Evolutionary conservation across 2,888 invertebrate genomes (phyloP), one percentile per base, ranked within the genome.

Genomic region (Hartigia nigra): DNA sequence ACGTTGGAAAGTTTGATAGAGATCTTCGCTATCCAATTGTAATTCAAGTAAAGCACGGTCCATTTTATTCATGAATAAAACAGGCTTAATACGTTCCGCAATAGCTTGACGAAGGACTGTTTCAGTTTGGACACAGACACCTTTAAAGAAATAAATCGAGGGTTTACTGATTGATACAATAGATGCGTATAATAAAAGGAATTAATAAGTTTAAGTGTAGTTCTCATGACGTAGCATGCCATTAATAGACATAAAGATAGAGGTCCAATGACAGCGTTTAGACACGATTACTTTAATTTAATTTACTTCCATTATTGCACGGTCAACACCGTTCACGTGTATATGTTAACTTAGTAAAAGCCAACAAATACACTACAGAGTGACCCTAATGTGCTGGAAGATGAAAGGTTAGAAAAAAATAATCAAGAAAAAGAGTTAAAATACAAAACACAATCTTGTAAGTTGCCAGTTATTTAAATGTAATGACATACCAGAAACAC

Each of bases 21-120:
- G 94, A 91, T 98, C 98, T 93, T 99, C 99, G 84, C 97, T 95
- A 82, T 98, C 99, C 88, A 99, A 93, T 92, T 99, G 99, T 91
- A 99, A 93, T 93, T 99, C 99, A 70, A 99, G 94, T 81, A 99
- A 94, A 86, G 99, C 99, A 87, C 99, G 97, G 94, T 99, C 99
- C 99, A 99, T 99, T 94, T 99, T 99, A 97, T 99, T 99, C 99
- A 99, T 99, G 96, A 99, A 99, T 89, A 99, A 94, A 87, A 99
- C 98, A 79, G 99, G 99, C 96, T 99, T 99, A 90, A 99, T 99
- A 91, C 99, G 97, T 94, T 99, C 99, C 83, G 98, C 98, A 91
- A 99, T 99, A 83, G 99, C 99, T 93, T 99, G 99, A 94, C 99
- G 97, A 89, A 99, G 94, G 81, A 99, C 99, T 90, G 99, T 99